phyloP scores from a whole-genome alignment of 2,888 invertebrate species.

The Torymus texanus region DNA sequence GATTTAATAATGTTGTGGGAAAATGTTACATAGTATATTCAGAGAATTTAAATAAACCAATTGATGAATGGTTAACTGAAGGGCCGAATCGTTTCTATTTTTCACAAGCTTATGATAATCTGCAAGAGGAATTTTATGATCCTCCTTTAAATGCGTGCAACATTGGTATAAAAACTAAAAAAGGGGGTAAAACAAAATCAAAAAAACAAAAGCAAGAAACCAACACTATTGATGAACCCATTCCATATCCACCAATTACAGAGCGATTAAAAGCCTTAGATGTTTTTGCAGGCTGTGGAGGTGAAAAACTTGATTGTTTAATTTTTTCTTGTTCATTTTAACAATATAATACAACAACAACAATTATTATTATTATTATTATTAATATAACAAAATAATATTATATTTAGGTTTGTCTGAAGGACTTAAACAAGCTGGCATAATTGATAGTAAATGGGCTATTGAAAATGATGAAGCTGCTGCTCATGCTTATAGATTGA shows the following conservation, averaged over 20 bases:
- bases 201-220: too few species aligned
- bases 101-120: constrained; percentile 80
- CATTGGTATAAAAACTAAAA: constrained; percentile 74
- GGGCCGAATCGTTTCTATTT: constrained; percentile 87
- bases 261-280: constrained; percentile 82
- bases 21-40: constrained; percentile 82
- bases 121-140: constrained; percentile 78
- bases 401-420: constrained; percentile 80
- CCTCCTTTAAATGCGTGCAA: constrained; percentile 79
- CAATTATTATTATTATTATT: too few species aligned
- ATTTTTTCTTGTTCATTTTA: not conserved
- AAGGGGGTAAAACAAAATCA: constrained; percentile 53
- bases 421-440: constrained; percentile 82
- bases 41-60: constrained; percentile 77
- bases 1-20: constrained; percentile 80
- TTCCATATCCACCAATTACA: constrained; percentile 72
- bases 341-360: too few species aligned
- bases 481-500: constrained; percentile 86
- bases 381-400: not conserved
- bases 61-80: constrained; percentile 79
- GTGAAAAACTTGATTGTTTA: constrained; percentile 63
- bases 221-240: constrained; percentile 61
- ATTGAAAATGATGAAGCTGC: constrained; percentile 87
- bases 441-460: constrained; percentile 86
- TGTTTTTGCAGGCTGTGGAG: constrained; percentile 91